Evolutionary conservation across 2,888 invertebrate species (phyloP), one percentile per base, ranked within the genome.

Genomic region (Amaurobius ferox): DNA sequence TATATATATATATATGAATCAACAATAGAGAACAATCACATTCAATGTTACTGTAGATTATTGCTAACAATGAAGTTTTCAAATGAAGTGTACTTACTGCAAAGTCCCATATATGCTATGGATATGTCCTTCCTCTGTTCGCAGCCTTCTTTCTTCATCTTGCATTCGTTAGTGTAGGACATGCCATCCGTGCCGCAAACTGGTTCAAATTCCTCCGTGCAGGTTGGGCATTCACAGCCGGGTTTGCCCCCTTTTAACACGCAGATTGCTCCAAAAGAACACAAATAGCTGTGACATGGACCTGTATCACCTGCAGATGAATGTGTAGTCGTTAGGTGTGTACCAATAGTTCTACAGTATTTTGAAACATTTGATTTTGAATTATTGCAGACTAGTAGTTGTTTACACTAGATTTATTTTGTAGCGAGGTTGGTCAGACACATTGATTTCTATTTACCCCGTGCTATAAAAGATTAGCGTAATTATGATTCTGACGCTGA

Each of bases 181-280:
- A 89, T 88, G 11, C 89, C 89, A 78, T 90, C 90, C 71, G 95
- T 94, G 88, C 95, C 96, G 91, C 96, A 96, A 61, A 96, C 95
- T 29, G 96, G 96, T 88, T 95, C 94, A 91, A 96, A 96, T 92
- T 96, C 95, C 89, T 95, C 94, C 79, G 96, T 94, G 91, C 96
- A 96, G 73, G 94, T 93, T 62, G 96, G 96, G 91, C 97, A 97
- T 89, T 95, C 95, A 91, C 97, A 97, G 88, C 94, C 93, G 48
- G 96, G 95, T 74, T 93, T 93, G 55, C 94, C 94, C 72, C 93
- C 92, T 89, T 93, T 93, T 90, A 95, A 94, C 71, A 94, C 93
- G 91, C 95, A 96, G 87, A 93, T 93, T 86, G 96, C 95, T 83
- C 96, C 96, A 91, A 94, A 94, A 91, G 97, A 97, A 91, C 97